Evolutionary conservation across 2,888 invertebrate species (phyloP).

Genomic region (Rhamphomyia laevipes): DNA sequence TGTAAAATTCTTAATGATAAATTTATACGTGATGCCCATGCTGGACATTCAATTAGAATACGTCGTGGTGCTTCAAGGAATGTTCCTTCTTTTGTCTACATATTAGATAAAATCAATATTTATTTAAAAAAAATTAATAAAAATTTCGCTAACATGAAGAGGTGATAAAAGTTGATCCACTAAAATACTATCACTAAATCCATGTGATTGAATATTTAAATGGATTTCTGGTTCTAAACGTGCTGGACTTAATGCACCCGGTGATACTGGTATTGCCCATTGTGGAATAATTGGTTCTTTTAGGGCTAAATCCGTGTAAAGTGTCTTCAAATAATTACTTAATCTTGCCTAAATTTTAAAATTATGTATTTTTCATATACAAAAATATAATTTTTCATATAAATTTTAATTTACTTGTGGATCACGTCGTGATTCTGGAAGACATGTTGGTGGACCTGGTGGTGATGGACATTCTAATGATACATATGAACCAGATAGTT

Average conservation of each 20-base stretch:
- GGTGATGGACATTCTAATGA: conserved; percentile 29
- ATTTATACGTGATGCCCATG: conserved; percentile 42
- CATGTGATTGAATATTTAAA: conserved; percentile 29
- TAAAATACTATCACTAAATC: conserved; percentile 26
- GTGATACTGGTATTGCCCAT: conserved; percentile 40
- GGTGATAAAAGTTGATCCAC: conserved; percentile 40
- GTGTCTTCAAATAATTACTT: conserved; percentile 37
- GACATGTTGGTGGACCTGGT: conserved; percentile 25
- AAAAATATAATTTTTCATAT: neutral
- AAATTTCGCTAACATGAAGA: conserved; percentile 36
- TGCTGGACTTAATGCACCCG: conserved; percentile 40
- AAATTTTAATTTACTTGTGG: conserved; percentile 20
- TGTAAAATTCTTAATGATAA: conserved; percentile 41
- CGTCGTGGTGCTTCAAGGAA: conserved; percentile 41
- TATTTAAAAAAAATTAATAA: neutral
- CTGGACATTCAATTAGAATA: conserved; percentile 42
- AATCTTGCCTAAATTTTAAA: conserved; percentile 23
- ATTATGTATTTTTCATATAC: too few species aligned
- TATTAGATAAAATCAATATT: neutral
- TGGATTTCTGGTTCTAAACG: conserved; percentile 41
- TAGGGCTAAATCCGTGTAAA: conserved; percentile 40
- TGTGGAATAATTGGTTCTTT: conserved; percentile 39
- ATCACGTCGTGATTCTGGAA: conserved; percentile 25
- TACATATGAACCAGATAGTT: conserved; percentile 27
- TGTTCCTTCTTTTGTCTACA: conserved; percentile 39